Base-by-base conservation (phyloP, 1,140 invertebrate species). In the Bradysia coprophila region DNA sequence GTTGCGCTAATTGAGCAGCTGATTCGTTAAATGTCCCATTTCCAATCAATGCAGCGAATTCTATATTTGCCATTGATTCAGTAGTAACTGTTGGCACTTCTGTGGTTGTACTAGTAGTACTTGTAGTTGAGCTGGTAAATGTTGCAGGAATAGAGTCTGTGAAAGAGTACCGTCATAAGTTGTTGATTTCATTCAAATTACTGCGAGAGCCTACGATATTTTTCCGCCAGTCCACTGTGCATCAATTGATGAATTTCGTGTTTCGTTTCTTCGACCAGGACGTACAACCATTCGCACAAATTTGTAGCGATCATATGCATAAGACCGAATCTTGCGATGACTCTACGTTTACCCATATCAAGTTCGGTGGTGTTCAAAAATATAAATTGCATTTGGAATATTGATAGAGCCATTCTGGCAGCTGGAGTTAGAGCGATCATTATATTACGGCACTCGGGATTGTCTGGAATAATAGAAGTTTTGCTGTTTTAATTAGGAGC, bases 261-360 rank as follows among this genome's bases (percentile, higher is more conserved):
- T 47, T 75, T 75, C 8, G 80, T 82, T 58, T 91, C 86, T 24
- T 83, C 69, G 0, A 90, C 78, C 20, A 90, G 63, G 0, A 87
- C 89, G 18, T 86, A 70, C 45, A 92, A 77, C 85, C 89, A 93
- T 11, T 92, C 85, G 62, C 88, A 92, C 4, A 94, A 54, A 62
- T 94, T 93, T 15, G 89, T 90, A 1, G 85, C 89, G 41, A 82
- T 78, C 36, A 93, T 76, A 59, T 94, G 90, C 87, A 93, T 93
- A 39, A 93, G 63, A 4, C 89, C 89, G 55, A 93, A 89, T 37
- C 89, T 68, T 1, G 87, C 85, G 21, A 88, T 67, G 3, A 88
- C 81, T 68, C 93, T 92, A 62, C 88, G 88, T 42, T 82, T 78
- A 49, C 87, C 83, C 52, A 91, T 90, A 51, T 90, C 86, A 49